A percentile compares a stretch with the other conserved stretches of the same genome.
Evolutionary conservation across 2,113 vertebrate genomes (phyloP).

Genomic region (Microcebus ravelobensis): DNA sequence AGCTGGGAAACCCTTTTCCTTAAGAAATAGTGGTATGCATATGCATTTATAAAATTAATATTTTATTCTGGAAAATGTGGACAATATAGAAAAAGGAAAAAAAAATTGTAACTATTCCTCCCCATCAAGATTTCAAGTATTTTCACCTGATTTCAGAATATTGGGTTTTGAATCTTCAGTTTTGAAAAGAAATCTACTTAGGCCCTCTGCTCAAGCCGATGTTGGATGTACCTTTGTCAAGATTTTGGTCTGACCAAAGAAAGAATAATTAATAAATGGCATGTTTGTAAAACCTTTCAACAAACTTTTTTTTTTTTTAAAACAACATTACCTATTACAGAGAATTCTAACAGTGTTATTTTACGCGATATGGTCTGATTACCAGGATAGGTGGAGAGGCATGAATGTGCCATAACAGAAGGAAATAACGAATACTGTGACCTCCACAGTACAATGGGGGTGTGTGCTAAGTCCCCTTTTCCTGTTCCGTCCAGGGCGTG

Average conservation of each 20-base stretch:
- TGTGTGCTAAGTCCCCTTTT: background rate
- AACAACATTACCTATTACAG: background rate
- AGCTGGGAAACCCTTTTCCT: background rate
- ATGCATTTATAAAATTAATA: background rate
- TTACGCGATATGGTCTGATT: background rate
- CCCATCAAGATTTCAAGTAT: background rate
- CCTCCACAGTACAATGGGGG: background rate
- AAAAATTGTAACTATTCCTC: background rate
- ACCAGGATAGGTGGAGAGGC: conserved; percentile 20
- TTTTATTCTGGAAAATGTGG: background rate
- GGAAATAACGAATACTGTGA: background rate
- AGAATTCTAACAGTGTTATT: background rate
- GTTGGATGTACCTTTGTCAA: background rate
- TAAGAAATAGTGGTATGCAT: background rate
- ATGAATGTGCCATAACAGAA: background rate
- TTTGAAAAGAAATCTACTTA: background rate
- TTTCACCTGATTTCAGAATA: background rate
- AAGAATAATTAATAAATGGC: background rate
- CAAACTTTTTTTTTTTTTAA: background rate
- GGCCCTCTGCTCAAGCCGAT: background rate
- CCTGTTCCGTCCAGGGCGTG: conserved; percentile 45
- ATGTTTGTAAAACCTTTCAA: background rate
- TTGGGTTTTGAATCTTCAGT: background rate
- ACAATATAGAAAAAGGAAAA: background rate
- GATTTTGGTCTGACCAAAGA: background rate